Evolutionary conservation across 2,888 invertebrate species (phyloP), one percentile per base, ranked within the genome.

Genomic region (Ephialtes manifestator): DNA sequence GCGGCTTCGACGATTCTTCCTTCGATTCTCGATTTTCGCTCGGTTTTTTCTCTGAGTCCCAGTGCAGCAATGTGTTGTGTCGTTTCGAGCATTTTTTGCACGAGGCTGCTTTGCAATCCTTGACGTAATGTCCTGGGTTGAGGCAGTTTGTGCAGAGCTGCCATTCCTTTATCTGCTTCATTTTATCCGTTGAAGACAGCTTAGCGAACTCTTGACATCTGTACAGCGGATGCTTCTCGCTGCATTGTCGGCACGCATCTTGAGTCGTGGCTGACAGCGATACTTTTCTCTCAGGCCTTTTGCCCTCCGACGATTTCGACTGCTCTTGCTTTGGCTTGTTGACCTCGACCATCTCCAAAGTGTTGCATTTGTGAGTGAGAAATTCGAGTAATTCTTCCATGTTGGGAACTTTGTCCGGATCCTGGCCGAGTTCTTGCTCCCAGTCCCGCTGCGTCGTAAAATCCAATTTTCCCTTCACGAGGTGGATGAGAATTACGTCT

Each of bases 351-450:
- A 63, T 75, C 35, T 63, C 63, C 18, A 75, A 3, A 2, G 63
- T 63, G 31, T 51, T 75, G 18, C 75, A 75, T 13, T 63, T 75
- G 10, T 75, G 60, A 48, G 28, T 48, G n/a, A 75, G 75, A 60
- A 75, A 63, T 28, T 75, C 75, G 13, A 75, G 63, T 28, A 75
- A 31, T 15, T 75, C 75, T 3, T 48, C 63, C 75, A 75, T 75
- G 7, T 46, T 75, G 31, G 75, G 60, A 35, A 75, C 10, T 51
- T n/a, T 75, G 15, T 75, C 51, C 51, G 60, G 24, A 48, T 75
- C 75, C n/a, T 75, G 75, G 63, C 75, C 75, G 60, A 75, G 35
- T 48, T 75, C 75, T 48, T 75, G 75, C 48, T 75, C 75, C 75
- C 75, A 75, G 48, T 63, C 75, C 2, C 63, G 63, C 31, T 63